Conservation (phyloP, 2,113 vertebrate genomes). For the Cygnus atratus region DNA sequence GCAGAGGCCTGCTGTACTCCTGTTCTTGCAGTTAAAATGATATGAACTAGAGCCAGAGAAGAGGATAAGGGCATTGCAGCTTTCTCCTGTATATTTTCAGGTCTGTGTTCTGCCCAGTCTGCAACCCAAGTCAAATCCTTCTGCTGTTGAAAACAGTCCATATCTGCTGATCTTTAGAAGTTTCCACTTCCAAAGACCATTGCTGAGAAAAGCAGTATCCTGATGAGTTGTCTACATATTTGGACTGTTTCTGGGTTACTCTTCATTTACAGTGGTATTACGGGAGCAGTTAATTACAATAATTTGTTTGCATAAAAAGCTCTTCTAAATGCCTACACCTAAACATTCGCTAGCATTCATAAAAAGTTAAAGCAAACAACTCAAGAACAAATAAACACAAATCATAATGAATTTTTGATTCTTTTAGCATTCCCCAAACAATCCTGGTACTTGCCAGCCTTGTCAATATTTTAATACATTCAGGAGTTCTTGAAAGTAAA, state of each 20-base stretch:
- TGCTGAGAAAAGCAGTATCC: neutral
- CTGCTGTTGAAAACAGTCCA: neutral
- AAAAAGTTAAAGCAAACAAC: slow-evolving; percentile 19
- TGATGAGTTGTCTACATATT: neutral
- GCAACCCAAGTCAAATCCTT: neutral
- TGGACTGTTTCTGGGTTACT: neutral
- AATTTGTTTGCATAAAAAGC: slow-evolving; percentile 33
- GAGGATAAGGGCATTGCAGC: neutral
- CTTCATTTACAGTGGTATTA: neutral
- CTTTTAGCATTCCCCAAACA: neutral
- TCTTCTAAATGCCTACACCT: neutral
- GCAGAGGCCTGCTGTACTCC: neutral
- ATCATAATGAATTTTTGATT: slow-evolving; percentile 11
- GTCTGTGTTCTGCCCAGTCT: neutral
- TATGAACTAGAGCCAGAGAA: neutral
- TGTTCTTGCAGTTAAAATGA: neutral
- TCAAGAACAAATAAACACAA: slow-evolving; percentile 2
- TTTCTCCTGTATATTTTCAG: neutral
- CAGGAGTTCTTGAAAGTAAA: slow-evolving; percentile 8
- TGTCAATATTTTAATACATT: slow-evolving; percentile 49
- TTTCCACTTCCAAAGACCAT: neutral
- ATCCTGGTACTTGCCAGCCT: neutral
- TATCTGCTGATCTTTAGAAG: neutral
- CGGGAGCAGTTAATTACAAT: slow-evolving; percentile 30
- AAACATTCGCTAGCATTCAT: neutral